These are phyloP conservation scores for Limosa lapponica DNA, from an alignment of 2,797 vertebrate genomes.

Conservation along the genomic window DNA sequence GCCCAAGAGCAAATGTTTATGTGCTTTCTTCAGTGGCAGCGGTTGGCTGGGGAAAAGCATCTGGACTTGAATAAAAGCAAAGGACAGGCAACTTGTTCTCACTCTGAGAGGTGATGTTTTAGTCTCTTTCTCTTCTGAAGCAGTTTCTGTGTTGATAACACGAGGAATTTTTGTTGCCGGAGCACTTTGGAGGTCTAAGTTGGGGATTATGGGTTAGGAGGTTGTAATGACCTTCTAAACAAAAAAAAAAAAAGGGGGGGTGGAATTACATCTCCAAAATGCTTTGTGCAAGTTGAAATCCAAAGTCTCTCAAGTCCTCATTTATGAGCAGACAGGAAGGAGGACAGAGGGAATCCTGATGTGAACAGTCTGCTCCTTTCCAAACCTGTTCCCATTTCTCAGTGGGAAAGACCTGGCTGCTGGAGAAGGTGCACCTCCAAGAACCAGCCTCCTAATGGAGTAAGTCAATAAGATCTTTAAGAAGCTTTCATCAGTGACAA, in stretches of 20 bases:
- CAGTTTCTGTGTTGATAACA: background rate
- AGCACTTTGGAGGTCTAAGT: background rate
- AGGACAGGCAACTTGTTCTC: background rate
- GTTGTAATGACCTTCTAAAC: background rate
- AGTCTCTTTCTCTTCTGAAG: background rate
- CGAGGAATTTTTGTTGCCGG: background rate
- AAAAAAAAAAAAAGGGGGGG: fast-evolving
- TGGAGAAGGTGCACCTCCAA: background rate
- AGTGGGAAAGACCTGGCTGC: background rate
- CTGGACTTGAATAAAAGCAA: background rate
- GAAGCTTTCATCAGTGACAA: background rate
- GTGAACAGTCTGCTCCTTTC: background rate
- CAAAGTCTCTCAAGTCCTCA: background rate
- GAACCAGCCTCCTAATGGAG: background rate
- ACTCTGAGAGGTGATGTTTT: background rate
- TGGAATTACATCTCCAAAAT: background rate
- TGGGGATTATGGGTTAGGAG: background rate
- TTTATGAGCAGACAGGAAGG: background rate
- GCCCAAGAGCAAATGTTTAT: background rate
- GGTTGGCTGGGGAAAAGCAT: background rate
- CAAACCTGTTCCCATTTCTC: background rate
- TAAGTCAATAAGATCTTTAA: background rate
- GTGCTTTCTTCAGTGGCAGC: background rate
- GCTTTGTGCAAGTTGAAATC: background rate
- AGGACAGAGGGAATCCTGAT: background rate